Base-by-base conservation (phyloP, 2,888 invertebrate genomes). In the Cheilosia variabilis region DNA sequence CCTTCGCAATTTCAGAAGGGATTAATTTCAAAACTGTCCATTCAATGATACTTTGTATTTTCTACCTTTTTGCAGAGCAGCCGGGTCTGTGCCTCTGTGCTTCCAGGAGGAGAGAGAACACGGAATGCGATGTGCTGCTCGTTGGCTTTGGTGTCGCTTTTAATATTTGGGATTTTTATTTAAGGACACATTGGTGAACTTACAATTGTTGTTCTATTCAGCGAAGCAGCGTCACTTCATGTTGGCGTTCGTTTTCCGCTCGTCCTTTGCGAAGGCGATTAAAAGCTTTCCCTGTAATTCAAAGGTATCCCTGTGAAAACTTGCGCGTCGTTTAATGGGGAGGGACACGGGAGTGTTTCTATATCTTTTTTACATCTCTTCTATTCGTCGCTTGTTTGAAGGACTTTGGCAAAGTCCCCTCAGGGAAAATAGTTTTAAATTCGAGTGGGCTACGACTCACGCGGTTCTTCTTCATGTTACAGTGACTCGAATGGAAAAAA, bases 1-100 rank as follows among this genome's bases (percentile, higher is more conserved):
- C 79, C 71, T 71, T 76, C 13, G 41, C 58, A 66, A 75, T 60
- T 79, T 71, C 71, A 79, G 50, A 69, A 68, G 31, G 71, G 71
- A 76, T 86, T 71, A 80, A 65, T 71, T 76, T 55, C 37, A 76
- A 80, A 80, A 80, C 57, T 76, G 86, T 65, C 71, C 66, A 75
- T 76, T 53, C 66, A 80, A 62, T 68, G 72, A 72, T 63, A 65
- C 68, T 81, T 68, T 73, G 68, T 83, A 52, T 47, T 58, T 84
- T 79, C 22, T 27, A 27, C 53, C 65, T 66, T 84, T 66, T 55
- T 60, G 45, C 50, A 31, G 41, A 66, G 22, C 66, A 31, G 3
- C 62, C 22, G 34, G 62, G 24, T 53, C 73, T 53, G 63, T 75
- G 69, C 66, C 76, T 53, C 73, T 53, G 63, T 75, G 69, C 66